These are phyloP conservation scores for Prochilodus magdalenae DNA, from an alignment of 2,113 vertebrate genomes.

Conservation along the genomic window DNA sequence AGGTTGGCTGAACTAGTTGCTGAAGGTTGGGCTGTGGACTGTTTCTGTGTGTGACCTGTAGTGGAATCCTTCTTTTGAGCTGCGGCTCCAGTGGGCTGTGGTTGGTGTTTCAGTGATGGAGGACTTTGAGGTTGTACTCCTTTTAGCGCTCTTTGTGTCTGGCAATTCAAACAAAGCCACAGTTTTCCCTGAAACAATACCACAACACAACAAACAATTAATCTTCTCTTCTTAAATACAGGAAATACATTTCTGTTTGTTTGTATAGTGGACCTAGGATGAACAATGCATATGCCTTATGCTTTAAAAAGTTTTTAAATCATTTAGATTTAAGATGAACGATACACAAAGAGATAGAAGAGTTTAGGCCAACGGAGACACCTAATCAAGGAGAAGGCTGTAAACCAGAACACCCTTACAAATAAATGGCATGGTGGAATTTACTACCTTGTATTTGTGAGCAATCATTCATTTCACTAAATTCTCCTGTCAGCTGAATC, in stretches of 20 bases:
- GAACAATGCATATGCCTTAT: too few species aligned
- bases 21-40: constrained; percentile 51
- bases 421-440: neutral
- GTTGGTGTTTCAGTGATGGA: constrained; percentile 61
- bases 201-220: constrained; percentile 12
- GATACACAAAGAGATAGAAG: neutral
- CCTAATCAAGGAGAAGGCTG: neutral
- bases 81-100: constrained; percentile 62
- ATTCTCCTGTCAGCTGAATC: neutral
- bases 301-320: neutral
- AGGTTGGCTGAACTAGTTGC: constrained; percentile 52
- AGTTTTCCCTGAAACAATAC: constrained; percentile 83
- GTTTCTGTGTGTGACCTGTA: constrained; percentile 65
- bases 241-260: neutral
- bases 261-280: neutral
- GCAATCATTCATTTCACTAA: neutral
- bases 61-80: constrained; percentile 60
- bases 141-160: constrained; percentile 89
- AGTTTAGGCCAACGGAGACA: neutral
- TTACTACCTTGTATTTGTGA: neutral
- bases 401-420: neutral
- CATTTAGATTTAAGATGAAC: neutral
- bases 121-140: constrained; percentile 75
- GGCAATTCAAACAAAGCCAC: constrained; percentile 97
- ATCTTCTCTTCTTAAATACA: neutral